Conservation (phyloP, 2,888 invertebrate species). For the Phortica okadai region DNA sequence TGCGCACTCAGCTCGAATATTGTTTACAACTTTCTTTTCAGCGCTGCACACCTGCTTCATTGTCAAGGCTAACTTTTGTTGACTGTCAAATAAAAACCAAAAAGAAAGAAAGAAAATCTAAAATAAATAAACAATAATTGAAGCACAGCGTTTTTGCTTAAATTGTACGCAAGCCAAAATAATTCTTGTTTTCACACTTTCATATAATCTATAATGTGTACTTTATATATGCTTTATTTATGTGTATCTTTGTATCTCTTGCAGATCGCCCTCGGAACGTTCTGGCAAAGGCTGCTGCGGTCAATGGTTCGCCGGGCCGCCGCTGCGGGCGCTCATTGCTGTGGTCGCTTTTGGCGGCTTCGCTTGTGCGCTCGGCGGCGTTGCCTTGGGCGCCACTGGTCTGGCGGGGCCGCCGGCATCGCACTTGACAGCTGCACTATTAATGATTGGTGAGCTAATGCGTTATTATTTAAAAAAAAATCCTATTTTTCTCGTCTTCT, state of each 20-base stretch:
- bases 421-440: conserved; percentile 75
- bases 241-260: conserved; percentile 35
- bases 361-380: conserved; percentile 76
- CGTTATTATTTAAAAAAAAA: too few species aligned
- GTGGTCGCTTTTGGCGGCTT: conserved; percentile 76
- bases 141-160: neutral
- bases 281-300: conserved; percentile 77
- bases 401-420: conserved; percentile 76
- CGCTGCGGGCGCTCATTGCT: conserved; percentile 75
- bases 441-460: conserved; percentile 75
- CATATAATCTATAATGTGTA: neutral
- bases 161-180: neutral
- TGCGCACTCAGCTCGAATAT: neutral
- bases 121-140: neutral
- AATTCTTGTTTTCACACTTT: neutral
- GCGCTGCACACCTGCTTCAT: conserved; percentile 21
- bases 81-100: neutral
- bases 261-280: conserved; percentile 76
- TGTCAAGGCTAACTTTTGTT: conserved; percentile 15
- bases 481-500: neutral
- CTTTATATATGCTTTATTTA: too few species aligned
- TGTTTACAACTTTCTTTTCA: conserved; percentile 9
- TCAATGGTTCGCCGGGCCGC: conserved; percentile 77
- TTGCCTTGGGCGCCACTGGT: conserved; percentile 76
- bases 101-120: neutral